Conservation (phyloP, 30 jellyfish, hydroid and myxozoan genomes). For the Rhopilema esculentum region DNA sequence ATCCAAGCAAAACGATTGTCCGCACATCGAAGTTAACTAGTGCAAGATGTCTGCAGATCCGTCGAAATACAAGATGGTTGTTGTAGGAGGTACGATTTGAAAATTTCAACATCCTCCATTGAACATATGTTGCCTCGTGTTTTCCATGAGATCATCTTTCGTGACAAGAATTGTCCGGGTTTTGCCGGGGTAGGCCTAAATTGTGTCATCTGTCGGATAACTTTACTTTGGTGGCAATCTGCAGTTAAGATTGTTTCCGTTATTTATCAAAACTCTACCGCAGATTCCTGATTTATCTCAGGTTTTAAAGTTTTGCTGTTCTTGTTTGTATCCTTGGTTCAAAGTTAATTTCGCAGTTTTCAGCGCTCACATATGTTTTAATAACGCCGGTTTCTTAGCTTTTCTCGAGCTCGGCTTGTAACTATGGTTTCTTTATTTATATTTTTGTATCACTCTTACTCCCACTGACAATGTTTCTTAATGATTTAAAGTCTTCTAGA, state of each 20-base stretch:
- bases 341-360: neutral
- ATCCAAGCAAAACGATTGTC: neutral
- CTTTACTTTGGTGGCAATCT: neutral
- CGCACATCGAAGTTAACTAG: neutral
- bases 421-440: neutral
- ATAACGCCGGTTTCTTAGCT: neutral
- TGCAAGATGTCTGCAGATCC: slow-evolving; percentile 91
- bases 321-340: neutral
- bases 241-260: neutral
- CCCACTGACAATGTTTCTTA: neutral
- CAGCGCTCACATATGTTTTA: no score
- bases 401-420: neutral
- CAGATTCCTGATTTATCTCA: neutral
- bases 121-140: neutral
- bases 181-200: slow-evolving; percentile 24
- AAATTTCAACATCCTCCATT: neutral
- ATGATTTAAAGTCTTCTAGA: neutral
- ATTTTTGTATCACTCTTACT: neutral
- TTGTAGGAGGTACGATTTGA: slow-evolving; percentile 93
- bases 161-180: slow-evolving; percentile 34
- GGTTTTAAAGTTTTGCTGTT: neutral
- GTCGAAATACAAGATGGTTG: slow-evolving; percentile 98
- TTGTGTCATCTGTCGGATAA: neutral
- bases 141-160: neutral
- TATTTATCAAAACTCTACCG: neutral